Conservation (phyloP, 1,140 invertebrate genomes). For the Lordiphosa collinella region DNA sequence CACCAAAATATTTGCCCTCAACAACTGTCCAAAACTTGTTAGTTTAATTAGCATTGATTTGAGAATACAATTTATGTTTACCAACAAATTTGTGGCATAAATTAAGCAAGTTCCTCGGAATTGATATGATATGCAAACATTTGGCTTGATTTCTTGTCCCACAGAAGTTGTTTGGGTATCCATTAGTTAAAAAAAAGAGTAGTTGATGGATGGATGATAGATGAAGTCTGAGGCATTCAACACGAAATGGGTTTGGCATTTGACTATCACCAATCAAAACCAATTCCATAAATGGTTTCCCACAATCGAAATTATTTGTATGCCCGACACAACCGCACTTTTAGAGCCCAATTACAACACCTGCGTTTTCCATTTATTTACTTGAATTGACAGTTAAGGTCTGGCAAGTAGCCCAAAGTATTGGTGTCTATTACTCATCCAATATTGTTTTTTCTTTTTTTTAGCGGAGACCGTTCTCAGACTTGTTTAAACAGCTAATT, state of each 20-base stretch:
- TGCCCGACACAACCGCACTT: constrained; percentile 37
- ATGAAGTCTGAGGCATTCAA: constrained; percentile 1
- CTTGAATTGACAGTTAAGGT: constrained; percentile 33
- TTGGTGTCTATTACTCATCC: constrained; percentile 25
- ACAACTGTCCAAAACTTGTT: constrained; percentile 16
- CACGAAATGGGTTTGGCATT: not conserved
- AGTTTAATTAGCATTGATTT: constrained; percentile 19
- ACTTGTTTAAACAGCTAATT: constrained; percentile 29
- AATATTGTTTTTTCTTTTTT: no score
- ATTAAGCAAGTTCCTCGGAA: constrained; percentile 22
- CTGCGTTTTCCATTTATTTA: constrained; percentile 36
- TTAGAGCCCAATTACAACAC: constrained; percentile 56
- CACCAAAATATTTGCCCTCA: constrained; percentile 3
- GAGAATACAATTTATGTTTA: constrained; percentile 1
- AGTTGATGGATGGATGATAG: constrained; percentile 10
- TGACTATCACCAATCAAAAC: constrained; percentile 5
- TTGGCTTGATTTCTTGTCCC: constrained; percentile 8
- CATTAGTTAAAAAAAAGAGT: constrained; percentile 5
- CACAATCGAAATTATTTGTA: constrained; percentile 33
- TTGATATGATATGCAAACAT: constrained; percentile 19
- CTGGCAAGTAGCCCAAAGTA: constrained; percentile 8
- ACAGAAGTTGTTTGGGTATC: constrained; percentile 5
- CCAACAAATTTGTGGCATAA: not conserved
- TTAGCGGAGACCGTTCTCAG: constrained; percentile 1
- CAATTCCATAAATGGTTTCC: constrained; percentile 6